Percentiles rank a stretch among this genome's conserved stretches.
phyloP scores from a whole-genome alignment of 2,888 invertebrate species.

The Chaetoderma sp. region DNA sequence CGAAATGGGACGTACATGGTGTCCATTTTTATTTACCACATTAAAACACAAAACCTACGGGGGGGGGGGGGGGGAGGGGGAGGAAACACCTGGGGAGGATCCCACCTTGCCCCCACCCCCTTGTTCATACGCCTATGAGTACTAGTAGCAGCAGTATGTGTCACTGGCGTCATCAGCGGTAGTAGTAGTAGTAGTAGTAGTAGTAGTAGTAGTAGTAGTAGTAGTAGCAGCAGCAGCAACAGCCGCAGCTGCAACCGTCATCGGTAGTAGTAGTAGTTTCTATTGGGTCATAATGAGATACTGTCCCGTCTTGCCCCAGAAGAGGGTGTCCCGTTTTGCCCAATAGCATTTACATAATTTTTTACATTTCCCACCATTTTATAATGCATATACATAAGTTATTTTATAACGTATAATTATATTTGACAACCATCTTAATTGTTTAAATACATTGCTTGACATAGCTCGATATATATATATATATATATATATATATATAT shows the following conservation, averaged over 20 bases:
- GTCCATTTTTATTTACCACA: no score
- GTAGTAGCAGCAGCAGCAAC: neutral
- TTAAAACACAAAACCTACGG: no score
- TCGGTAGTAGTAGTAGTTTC: neutral
- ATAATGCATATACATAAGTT: no score
- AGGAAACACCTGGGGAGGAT: no score
- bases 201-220: neutral
- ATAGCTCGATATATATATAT: neutral
- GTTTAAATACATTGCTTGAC: neutral
- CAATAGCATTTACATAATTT: neutral
- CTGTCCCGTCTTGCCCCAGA: neutral
- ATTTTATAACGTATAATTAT: neutral
- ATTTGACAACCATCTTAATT: neutral
- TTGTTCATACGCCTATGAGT: no score
- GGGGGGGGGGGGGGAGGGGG: no score
- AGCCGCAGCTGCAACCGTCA: no score
- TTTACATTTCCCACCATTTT: no score
- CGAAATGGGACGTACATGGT: no score
- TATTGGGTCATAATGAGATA: neutral
- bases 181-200: neutral
- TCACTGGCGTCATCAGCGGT: neutral
- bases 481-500: conserved; percentile 10
- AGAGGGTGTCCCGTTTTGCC: neutral
- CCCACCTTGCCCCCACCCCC: no score
- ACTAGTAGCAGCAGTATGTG: no score